These are phyloP conservation scores for Rhyacophila brunnea DNA, from an alignment of 1,140 invertebrate genomes.

Conservation along the genomic window DNA sequence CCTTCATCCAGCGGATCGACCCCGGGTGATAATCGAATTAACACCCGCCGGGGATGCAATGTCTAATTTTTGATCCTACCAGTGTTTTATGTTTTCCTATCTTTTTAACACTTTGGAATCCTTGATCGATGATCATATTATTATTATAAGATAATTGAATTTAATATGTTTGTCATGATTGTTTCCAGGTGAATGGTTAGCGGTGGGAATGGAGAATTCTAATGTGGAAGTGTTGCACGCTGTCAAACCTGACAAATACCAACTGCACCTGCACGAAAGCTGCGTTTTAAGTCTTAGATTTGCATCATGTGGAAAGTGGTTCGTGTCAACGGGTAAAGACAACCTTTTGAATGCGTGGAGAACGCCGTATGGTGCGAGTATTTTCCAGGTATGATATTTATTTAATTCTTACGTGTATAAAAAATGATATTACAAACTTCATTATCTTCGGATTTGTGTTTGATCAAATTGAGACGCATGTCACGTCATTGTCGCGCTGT, in stretches of 20 bases:
- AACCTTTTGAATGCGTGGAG: conserved; percentile 98
- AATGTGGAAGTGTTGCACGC: conserved; percentile 96
- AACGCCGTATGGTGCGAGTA: conserved; percentile 96
- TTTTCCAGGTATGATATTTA: conserved; percentile 89
- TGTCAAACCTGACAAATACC: conserved; percentile 94
- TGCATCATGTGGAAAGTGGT: conserved; percentile 97
- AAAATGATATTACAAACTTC: no score
- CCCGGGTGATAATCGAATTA: no score
- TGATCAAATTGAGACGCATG: no score
- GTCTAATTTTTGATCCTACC: no score
- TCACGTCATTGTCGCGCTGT: background rate
- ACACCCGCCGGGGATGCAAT: no score
- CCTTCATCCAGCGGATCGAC: no score
- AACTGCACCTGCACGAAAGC: conserved; percentile 95
- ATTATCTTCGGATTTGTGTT: no score
- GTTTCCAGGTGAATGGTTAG: conserved; percentile 84
- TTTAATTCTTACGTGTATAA: background rate
- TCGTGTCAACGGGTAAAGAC: conserved; percentile 98
- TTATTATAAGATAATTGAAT: no score
- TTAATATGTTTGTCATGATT: no score
- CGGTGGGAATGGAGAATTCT: conserved; percentile 98
- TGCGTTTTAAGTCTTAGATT: conserved; percentile 98
- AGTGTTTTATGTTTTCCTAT: background rate
- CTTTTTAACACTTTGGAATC: no score
- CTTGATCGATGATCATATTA: no score